Percentiles rank a stretch among this genome's conserved stretches.
These are phyloP conservation scores for Eubucco bourcierii DNA, from an alignment of 2,113 vertebrate species.

Conservation along the genomic window DNA sequence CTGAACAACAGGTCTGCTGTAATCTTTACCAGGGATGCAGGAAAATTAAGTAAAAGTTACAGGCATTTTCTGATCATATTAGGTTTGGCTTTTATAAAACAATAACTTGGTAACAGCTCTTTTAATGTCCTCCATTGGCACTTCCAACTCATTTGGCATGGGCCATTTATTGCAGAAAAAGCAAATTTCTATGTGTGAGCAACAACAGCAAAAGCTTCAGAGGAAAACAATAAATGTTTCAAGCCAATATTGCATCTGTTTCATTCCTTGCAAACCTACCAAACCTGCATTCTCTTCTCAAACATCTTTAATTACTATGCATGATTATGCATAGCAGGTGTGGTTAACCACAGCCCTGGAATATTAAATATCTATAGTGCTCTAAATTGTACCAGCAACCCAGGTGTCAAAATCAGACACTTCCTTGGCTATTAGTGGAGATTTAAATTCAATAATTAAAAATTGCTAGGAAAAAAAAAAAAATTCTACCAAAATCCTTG, in stretches of 20 bases:
- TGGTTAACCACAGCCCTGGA: neutral
- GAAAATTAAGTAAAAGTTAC: constrained; percentile 27
- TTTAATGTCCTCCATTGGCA: neutral
- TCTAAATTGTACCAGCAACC: neutral
- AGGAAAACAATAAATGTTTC: neutral
- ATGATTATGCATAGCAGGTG: neutral
- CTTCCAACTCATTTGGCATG: neutral
- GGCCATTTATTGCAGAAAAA: constrained; percentile 13
- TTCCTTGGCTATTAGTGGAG: neutral
- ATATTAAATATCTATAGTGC: neutral
- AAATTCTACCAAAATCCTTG: neutral
- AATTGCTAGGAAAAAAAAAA: neutral
- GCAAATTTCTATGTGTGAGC: neutral
- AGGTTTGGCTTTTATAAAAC: neutral
- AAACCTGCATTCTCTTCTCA: neutral
- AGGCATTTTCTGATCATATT: constrained; percentile 1
- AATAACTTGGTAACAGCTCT: neutral
- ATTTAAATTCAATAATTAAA: neutral
- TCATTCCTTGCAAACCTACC: neutral
- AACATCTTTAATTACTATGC: neutral
- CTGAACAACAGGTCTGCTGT: neutral
- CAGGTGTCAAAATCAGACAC: neutral
- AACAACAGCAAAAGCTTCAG: neutral
- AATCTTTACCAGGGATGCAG: neutral
- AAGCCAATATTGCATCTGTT: neutral